These are phyloP conservation scores for Hoplodrina blanda DNA, from an alignment of 2,888 invertebrate genomes.

Conservation along the genomic window DNA sequence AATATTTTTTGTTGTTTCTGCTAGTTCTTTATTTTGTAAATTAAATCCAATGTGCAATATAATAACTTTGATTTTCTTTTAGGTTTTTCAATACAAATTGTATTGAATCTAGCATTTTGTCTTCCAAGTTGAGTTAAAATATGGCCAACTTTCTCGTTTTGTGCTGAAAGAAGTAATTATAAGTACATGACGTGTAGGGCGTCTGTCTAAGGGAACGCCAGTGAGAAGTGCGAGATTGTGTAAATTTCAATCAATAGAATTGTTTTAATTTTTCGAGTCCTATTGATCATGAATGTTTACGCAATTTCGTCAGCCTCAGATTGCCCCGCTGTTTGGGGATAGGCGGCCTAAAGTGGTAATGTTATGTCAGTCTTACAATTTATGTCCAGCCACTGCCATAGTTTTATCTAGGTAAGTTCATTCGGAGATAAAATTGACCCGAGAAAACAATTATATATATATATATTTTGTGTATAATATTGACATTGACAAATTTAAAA, in stretches of 20 bases:
- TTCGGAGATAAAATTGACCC: slow-evolving; percentile 52
- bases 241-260: slow-evolving; percentile 12
- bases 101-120: slow-evolving; percentile 67
- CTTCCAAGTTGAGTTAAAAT: slow-evolving; percentile 68
- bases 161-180: slow-evolving; percentile 39
- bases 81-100: slow-evolving; percentile 50
- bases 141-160: slow-evolving; percentile 40
- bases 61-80: slow-evolving; percentile 52
- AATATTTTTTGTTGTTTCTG: slow-evolving; percentile 22
- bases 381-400: slow-evolving; percentile 83
- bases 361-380: slow-evolving; percentile 52
- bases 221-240: slow-evolving; percentile 22
- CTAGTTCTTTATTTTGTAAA: slow-evolving; percentile 39
- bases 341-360: slow-evolving; percentile 46
- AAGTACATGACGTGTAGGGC: slow-evolving; percentile 31
- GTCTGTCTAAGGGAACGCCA: slow-evolving; percentile 18
- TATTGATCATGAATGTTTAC: slow-evolving; percentile 15
- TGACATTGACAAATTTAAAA: slow-evolving; percentile 27
- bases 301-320: slow-evolving; percentile 19
- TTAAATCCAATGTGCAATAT: slow-evolving; percentile 67
- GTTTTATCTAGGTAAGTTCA: slow-evolving; percentile 76
- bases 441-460: slow-evolving; percentile 26
- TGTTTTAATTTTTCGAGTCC: slow-evolving; percentile 15
- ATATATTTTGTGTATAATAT: slow-evolving; percentile 32
- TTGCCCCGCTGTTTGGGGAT: slow-evolving; percentile 29